These are phyloP conservation scores for Pseudolaguvia tuberculata DNA, from an alignment of 2,113 vertebrate species.

Conservation along the genomic window DNA sequence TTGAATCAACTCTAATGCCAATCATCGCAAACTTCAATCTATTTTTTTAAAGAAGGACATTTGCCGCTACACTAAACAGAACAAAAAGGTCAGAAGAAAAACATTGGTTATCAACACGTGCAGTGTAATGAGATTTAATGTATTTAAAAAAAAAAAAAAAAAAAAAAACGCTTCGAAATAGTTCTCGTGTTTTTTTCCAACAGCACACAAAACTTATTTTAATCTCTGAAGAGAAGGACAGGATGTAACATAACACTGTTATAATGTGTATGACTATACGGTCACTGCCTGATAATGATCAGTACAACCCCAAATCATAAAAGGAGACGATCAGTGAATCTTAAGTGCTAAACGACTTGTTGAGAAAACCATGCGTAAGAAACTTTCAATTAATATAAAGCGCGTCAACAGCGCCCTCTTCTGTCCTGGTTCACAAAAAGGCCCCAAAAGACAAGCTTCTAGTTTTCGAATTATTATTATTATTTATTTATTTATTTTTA, in stretches of 20 bases:
- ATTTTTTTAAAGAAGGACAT: slow-evolving; percentile 76
- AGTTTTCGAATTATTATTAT: no score
- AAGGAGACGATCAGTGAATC: neutral
- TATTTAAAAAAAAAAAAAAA: slow-evolving; percentile 57
- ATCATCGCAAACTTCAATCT: slow-evolving; percentile 76
- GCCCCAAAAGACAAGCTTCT: neutral
- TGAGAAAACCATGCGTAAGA: slow-evolving; percentile 27
- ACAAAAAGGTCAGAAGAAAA: no score
- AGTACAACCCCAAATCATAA: neutral
- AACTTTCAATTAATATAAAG: slow-evolving; percentile 12
- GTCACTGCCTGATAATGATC: neutral
- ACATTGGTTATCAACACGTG: slow-evolving; percentile 69
- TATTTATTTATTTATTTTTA: no score
- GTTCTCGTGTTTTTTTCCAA: neutral
- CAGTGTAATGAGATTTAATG: slow-evolving; percentile 70
- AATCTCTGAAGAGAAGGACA: neutral
- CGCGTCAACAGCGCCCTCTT: slow-evolving; percentile 67
- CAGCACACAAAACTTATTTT: neutral
- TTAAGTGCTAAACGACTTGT: slow-evolving; percentile 19
- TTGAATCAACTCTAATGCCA: slow-evolving; percentile 61
- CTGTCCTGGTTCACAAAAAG: slow-evolving; percentile 42
- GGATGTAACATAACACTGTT: neutral
- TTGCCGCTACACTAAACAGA: slow-evolving; percentile 81
- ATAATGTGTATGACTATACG: neutral
- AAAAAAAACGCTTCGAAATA: neutral